Conservation (phyloP, 2,113 vertebrate genomes). For the Setophaga petechia region DNA sequence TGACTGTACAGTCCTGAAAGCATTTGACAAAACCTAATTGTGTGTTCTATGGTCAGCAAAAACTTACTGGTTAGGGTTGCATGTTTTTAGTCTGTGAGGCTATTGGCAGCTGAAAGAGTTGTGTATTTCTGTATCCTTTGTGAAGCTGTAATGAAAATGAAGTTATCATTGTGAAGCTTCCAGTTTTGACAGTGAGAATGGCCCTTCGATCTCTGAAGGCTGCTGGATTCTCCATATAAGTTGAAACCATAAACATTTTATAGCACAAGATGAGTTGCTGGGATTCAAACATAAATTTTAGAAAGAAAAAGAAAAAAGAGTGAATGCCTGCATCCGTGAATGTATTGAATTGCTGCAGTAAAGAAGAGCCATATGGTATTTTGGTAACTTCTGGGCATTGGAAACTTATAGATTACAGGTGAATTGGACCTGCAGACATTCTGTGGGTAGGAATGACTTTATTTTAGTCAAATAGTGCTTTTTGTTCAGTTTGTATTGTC, state of each 20-base stretch:
- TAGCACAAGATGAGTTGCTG: conserved; percentile 23
- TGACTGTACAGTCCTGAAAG: neutral
- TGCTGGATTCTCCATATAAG: conserved; percentile 22
- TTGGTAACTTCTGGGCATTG: neutral
- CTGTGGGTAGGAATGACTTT: neutral
- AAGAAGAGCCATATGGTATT: neutral
- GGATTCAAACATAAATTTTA: conserved; percentile 16
- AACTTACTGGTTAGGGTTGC: neutral
- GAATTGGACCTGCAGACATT: neutral
- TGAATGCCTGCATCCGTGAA: neutral
- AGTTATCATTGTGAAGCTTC: conserved; percentile 23
- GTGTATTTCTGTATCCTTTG: neutral
- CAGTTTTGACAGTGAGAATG: conserved; percentile 33
- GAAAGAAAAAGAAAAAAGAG: neutral
- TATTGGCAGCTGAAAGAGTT: neutral
- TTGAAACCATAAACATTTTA: conserved; percentile 26
- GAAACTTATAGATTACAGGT: neutral
- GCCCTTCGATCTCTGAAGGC: conserved; percentile 17
- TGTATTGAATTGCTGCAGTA: neutral
- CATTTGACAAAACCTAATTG: neutral
- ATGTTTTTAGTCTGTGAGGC: neutral
- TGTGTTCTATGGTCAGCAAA: conserved; percentile 1
- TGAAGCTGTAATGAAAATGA: conserved; percentile 39
- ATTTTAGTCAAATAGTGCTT: neutral
- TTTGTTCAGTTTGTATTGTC: neutral